These are phyloP conservation scores for Polymixis lichenea DNA, from an alignment of 2,888 invertebrate genomes.

Conservation along the genomic window DNA sequence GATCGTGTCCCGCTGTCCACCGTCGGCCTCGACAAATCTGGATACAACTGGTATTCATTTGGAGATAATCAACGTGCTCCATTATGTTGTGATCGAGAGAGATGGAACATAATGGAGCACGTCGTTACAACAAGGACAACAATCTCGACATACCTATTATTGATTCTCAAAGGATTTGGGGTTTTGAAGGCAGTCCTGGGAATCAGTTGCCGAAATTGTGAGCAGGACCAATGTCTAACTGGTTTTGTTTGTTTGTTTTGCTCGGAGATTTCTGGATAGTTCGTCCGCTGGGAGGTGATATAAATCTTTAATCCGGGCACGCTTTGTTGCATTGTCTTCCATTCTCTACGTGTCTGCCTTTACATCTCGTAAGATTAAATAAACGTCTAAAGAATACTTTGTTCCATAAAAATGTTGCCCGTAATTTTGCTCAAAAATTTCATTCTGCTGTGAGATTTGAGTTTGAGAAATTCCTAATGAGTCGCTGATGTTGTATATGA, in stretches of 20 bases:
- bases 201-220: conserved; percentile 40
- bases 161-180: conserved; percentile 64
- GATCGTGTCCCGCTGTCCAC: conserved; percentile 45
- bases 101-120: too few relatives aligned
- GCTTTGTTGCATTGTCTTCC: conserved; percentile 49
- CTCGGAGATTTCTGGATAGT: conserved; percentile 5
- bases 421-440: background rate
- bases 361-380: conserved; percentile 32
- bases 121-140: conserved; percentile 49
- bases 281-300: conserved; percentile 35
- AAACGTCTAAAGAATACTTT: conserved; percentile 24
- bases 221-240: conserved; percentile 17
- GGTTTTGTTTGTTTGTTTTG: conserved; percentile 33
- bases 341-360: conserved; percentile 38
- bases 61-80: conserved; percentile 76
- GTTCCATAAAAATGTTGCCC: background rate
- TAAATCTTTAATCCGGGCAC: conserved; percentile 56
- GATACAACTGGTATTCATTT: conserved; percentile 85
- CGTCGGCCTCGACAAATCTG: conserved; percentile 78
- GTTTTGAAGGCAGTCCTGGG: conserved; percentile 36
- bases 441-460: background rate
- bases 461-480: conserved; percentile 9
- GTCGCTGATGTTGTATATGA: background rate
- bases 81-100: too few relatives aligned
- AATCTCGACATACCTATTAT: conserved; percentile 49